Conservation (phyloP, 2,113 vertebrate genomes). For the Turnix velox region DNA sequence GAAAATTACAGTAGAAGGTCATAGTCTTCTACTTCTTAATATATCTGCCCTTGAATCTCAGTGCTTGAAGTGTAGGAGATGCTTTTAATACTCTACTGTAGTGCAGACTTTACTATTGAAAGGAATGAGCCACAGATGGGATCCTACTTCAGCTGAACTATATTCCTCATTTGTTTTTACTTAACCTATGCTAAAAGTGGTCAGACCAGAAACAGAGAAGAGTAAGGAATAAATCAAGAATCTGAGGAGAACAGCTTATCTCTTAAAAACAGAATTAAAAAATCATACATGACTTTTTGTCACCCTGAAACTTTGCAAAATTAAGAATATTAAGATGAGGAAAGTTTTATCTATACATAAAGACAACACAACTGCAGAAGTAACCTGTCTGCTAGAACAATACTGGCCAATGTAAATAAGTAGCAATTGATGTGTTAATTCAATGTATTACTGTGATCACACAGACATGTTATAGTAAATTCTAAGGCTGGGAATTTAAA, state of each 20-base stretch:
- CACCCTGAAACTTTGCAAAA: neutral
- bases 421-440: neutral
- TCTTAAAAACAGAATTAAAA: neutral
- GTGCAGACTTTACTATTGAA: neutral
- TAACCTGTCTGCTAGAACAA: neutral
- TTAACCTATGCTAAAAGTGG: neutral
- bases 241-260: neutral
- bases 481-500: neutral
- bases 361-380: neutral
- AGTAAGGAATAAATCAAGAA: neutral
- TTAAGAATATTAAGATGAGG: neutral
- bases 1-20: too few relatives aligned
- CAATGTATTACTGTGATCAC: neutral
- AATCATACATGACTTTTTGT: neutral
- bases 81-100: neutral
- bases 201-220: neutral
- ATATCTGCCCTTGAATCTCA: neutral
- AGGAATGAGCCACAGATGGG: rapidly evolving
- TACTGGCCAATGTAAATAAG: neutral
- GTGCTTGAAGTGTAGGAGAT: neutral
- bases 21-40: neutral
- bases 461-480: neutral
- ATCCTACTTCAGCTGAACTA: neutral
- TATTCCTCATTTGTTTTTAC: neutral
- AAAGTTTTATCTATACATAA: neutral